phyloP scores from a whole-genome alignment of 2,113 vertebrate genomes.

The Sapajus apella region DNA sequence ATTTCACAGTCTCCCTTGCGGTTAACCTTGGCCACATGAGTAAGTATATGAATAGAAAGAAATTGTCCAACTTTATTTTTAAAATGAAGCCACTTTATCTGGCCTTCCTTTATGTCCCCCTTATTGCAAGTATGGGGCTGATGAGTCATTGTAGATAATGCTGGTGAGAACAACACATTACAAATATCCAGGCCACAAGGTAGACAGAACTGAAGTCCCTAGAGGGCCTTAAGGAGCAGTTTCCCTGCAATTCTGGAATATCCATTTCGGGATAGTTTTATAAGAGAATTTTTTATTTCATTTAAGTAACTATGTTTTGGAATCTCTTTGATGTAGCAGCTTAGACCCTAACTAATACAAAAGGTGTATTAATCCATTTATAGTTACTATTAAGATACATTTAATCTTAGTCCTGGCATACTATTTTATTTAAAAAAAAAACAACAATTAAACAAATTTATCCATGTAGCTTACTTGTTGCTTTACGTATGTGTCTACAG shows the following conservation, averaged over 20 bases:
- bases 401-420: neutral
- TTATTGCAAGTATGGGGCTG: neutral
- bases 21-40: neutral
- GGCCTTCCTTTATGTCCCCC: neutral
- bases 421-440: neutral
- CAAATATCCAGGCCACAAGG: neutral
- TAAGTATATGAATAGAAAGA: neutral
- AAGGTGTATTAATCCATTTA: neutral
- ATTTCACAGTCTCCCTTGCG: neutral
- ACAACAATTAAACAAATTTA: neutral
- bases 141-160: neutral
- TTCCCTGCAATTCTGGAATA: neutral
- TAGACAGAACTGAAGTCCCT: neutral
- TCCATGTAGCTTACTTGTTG: neutral
- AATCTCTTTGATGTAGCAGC: neutral
- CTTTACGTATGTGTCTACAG: neutral
- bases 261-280: constrained; percentile 6
- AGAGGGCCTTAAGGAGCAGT: neutral
- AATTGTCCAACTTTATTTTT: neutral
- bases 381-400: neutral
- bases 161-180: neutral
- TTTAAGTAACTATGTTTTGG: neutral
- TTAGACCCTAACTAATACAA: neutral
- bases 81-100: neutral
- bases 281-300: neutral